Conservation (phyloP, 1,140 invertebrate genomes). For the Scaptomyza pallida region DNA sequence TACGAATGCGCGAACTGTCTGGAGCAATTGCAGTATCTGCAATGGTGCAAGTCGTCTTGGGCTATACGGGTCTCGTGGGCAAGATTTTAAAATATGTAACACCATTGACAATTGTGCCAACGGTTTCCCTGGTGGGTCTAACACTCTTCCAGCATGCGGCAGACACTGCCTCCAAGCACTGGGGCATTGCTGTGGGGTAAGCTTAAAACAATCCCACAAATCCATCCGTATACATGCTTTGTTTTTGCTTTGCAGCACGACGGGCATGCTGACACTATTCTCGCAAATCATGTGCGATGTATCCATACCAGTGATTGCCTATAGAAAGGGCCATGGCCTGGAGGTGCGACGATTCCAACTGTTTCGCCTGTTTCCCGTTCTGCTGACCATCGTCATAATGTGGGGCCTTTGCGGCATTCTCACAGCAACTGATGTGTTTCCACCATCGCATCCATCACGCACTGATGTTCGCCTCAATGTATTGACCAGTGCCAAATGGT, state of each 20-base stretch:
- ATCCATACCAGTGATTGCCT: constrained; percentile 87
- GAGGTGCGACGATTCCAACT: constrained; percentile 88
- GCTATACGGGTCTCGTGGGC: constrained; percentile 89
- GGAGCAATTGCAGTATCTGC: constrained; percentile 94
- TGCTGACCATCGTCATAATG: constrained; percentile 91
- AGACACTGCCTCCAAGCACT: constrained; percentile 90
- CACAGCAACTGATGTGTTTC: constrained; percentile 88
- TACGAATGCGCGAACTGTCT: constrained; percentile 92
- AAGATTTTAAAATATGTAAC: constrained; percentile 90
- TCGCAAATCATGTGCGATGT: constrained; percentile 92
- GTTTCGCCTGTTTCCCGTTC: constrained; percentile 93
- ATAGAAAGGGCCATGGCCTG: constrained; percentile 86
- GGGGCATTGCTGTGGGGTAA: constrained; percentile 92
- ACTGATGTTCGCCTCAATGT: constrained; percentile 91
- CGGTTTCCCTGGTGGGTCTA: constrained; percentile 91
- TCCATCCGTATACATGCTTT: neutral
- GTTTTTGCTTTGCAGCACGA: constrained; percentile 91
- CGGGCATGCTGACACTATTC: constrained; percentile 91
- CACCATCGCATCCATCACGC: constrained; percentile 88
- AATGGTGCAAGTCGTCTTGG: constrained; percentile 90
- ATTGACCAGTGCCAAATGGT: constrained; percentile 90
- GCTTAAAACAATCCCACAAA: constrained; percentile 28
- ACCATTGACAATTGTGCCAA: constrained; percentile 92
- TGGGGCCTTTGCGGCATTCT: constrained; percentile 92
- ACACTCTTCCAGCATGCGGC: constrained; percentile 92